Base-by-base conservation (phyloP, 2,113 vertebrate genomes). In the Rallus limicola region DNA sequence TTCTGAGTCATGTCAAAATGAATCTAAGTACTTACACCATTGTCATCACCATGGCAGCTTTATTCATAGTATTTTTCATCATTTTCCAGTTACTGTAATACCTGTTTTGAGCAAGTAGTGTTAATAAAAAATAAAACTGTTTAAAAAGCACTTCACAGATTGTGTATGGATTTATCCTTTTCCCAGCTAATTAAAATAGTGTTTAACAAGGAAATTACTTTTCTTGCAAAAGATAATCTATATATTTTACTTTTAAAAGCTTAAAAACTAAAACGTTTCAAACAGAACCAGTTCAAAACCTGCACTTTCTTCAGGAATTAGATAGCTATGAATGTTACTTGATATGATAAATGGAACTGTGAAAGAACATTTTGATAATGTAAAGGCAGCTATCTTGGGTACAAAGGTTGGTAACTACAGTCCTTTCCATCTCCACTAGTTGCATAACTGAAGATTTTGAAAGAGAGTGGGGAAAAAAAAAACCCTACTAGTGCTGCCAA, bases 371-470 rank as follows among this genome's bases (percentile, higher is more conserved):
- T 94, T 83, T 68, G 33, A 53, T 85, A 94, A 82, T 44, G 36
- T 50, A 60, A 86, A 92, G 31, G 36, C 53, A 90, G 63, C 68
- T 85, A 88, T 64, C 42, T 36, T 50, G n/a, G 14, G 85, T 59
- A 79, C 91, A 96, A 91, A 95, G 95, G 79, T 86, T 93, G 56
- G 16, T 79, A 90, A 81, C 33, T 29, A 87, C 16, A 65, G 63
- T 76, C 33, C 69, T 69, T 84, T 75, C 56, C 88, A 79, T 84
- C 72, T 53, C 67, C 26, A 76, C 28, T 24, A 56, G 68, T 94
- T 96, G 85, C 74, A 64, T 93, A 96, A 95, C 56, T 71, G 68
- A 91, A 88, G 55, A 82, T 95, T 92, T 95, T 93, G 88, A 94
- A 95, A 95, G 71, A 81, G 18, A 76, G 36, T 25, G 83, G 48